Conservation (phyloP, 2,888 invertebrate genomes). For the Sesamia inferens region DNA sequence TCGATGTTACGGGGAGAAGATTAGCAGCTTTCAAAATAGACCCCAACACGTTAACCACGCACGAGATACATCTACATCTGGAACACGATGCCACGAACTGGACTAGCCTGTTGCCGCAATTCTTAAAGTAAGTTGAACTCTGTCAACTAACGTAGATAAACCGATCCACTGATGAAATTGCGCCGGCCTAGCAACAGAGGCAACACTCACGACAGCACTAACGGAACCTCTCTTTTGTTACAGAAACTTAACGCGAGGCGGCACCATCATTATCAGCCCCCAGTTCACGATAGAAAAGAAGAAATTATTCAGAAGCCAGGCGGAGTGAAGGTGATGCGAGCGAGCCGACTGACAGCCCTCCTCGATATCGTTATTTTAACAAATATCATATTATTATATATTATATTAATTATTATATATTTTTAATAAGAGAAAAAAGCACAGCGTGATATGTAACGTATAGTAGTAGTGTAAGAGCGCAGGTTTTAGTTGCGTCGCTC, state of each 20-base stretch:
- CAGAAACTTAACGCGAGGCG: slow-evolving; percentile 96
- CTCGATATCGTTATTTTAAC: slow-evolving; percentile 89
- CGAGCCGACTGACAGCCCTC: slow-evolving; percentile 88
- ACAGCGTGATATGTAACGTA: slow-evolving; percentile 90
- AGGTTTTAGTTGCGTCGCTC: slow-evolving; percentile 67
- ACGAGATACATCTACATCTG: slow-evolving; percentile 96
- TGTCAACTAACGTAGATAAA: slow-evolving; percentile 23
- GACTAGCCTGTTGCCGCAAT: slow-evolving; percentile 96
- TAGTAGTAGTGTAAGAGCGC: slow-evolving; percentile 84
- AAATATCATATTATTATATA: slow-evolving; percentile 90
- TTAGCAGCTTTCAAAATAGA: slow-evolving; percentile 96
- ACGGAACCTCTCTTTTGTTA: slow-evolving; percentile 65
- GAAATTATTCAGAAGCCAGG: slow-evolving; percentile 95
- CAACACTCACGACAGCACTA: slow-evolving; percentile 53
- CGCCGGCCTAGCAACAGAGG: slow-evolving; percentile 46
- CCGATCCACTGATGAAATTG: slow-evolving; percentile 24
- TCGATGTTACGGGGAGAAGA: slow-evolving; percentile 94
- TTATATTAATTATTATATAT: slow-evolving; percentile 88
- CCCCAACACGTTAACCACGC: slow-evolving; percentile 96
- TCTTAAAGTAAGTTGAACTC: slow-evolving; percentile 94
- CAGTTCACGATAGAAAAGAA: slow-evolving; percentile 97
- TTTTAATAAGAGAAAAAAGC: slow-evolving; percentile 90
- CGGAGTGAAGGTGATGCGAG: slow-evolving; percentile 86
- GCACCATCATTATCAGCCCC: slow-evolving; percentile 96
- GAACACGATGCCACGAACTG: slow-evolving; percentile 96